Conservation (phyloP, 2,113 vertebrate genomes). For the Salvelinus namaycush region DNA sequence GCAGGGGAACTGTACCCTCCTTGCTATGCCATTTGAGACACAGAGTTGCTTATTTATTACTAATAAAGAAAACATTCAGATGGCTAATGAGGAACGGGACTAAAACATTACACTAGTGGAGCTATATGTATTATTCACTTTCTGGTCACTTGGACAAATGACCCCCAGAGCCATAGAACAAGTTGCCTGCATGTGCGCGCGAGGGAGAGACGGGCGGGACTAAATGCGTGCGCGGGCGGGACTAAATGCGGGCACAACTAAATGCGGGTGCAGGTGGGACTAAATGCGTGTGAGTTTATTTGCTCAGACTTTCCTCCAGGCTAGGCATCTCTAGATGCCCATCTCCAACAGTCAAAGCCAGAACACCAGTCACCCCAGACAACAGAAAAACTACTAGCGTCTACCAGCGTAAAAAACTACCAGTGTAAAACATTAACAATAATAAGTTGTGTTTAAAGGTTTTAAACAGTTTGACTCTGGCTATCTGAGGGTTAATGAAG, state of each 20-base stretch:
- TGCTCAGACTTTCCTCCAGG: too few relatives aligned
- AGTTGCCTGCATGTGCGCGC: too few relatives aligned
- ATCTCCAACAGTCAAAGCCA: conserved; percentile 46
- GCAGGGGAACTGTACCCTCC: too few relatives aligned
- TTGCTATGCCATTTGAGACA: too few relatives aligned
- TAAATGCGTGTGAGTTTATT: too few relatives aligned
- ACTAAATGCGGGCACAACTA: too few relatives aligned
- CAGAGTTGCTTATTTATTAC: neutral
- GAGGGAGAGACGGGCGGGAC: too few relatives aligned
- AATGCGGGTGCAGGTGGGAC: too few relatives aligned
- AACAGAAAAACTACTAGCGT: neutral
- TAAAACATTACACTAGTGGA: neutral
- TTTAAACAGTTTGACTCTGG: neutral
- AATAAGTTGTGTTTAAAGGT: neutral
- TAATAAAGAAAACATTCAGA: neutral
- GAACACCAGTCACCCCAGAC: conserved; percentile 49
- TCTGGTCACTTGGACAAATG: neutral
- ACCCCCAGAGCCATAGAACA: neutral
- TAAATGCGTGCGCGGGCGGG: too few relatives aligned
- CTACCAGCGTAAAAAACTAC: too few relatives aligned
- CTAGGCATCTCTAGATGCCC: conserved; percentile 36
- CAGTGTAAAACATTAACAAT: neutral
- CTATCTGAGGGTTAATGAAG: conserved; percentile 22
- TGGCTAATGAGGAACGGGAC: neutral
- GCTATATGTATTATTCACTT: neutral